phyloP scores from a whole-genome alignment of 2,888 invertebrate species.

The Clunio marinus region DNA sequence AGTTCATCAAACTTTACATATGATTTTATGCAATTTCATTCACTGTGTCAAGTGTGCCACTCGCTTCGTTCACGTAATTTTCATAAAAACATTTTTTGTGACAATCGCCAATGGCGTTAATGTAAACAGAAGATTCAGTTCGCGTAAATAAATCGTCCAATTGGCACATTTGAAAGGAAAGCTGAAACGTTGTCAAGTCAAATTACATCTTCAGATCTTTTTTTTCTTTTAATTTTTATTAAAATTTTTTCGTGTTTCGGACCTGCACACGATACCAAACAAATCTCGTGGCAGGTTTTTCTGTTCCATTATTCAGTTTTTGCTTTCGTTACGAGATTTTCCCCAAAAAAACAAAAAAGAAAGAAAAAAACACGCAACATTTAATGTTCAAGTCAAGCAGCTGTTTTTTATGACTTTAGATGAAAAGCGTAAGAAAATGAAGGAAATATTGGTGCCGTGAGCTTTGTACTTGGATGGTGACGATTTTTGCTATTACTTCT shows the following conservation, averaged over 20 bases:
- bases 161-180: neutral
- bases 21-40: too few species aligned
- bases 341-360: slow-evolving; percentile 15
- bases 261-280: slow-evolving; percentile 26
- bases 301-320: neutral
- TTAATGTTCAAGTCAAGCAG: slow-evolving; percentile 31
- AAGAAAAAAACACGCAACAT: slow-evolving; percentile 36
- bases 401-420: slow-evolving; percentile 24
- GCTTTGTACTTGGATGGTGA: neutral
- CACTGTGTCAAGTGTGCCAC: too few species aligned
- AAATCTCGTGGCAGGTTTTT: neutral
- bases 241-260: neutral
- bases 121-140: too few species aligned
- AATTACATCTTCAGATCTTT: neutral
- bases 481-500: neutral
- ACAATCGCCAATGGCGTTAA: too few species aligned
- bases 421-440: neutral
- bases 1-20: too few species aligned
- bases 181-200: neutral
- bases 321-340: slow-evolving; percentile 24
- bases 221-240: slow-evolving; percentile 6
- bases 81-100: too few species aligned
- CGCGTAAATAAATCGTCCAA: neutral
- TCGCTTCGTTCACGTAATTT: too few species aligned
- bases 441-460: slow-evolving; percentile 22